phyloP scores from a whole-genome alignment of 2,797 vertebrate species.

The Lithobates sylvaticus region DNA sequence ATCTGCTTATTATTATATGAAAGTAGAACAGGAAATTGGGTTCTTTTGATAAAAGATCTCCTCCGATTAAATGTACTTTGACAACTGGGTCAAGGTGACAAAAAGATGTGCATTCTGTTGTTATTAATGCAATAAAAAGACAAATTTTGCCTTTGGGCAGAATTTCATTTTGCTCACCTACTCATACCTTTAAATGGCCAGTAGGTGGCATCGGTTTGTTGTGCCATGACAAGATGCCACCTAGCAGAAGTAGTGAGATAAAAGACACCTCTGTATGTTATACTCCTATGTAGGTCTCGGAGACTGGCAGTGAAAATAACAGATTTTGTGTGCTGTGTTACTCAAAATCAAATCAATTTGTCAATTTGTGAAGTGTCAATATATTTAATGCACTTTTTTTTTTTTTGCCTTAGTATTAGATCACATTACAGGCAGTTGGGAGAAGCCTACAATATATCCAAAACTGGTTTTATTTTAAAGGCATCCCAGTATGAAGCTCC shows the following conservation, averaged over 20 bases:
- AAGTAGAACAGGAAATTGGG: background rate
- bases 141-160: background rate
- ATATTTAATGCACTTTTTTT: too few relatives aligned
- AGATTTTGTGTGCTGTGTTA: background rate
- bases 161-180: background rate
- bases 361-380: background rate
- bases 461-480: too few relatives aligned
- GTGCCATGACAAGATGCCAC: background rate
- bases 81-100: background rate
- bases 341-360: too few relatives aligned
- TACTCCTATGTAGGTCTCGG: too few relatives aligned
- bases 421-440: too few relatives aligned
- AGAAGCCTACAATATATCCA: too few relatives aligned
- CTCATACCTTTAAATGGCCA: background rate
- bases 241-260: too few relatives aligned
- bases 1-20: background rate
- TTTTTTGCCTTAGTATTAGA: too few relatives aligned
- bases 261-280: too few relatives aligned
- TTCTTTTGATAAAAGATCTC: background rate
- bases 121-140: background rate
- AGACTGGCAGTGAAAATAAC: too few relatives aligned
- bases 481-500: too few relatives aligned
- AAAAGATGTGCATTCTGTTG: background rate
- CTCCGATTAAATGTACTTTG: background rate
- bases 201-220: slow-evolving; percentile 30